phyloP scores from a whole-genome alignment of 2,797 vertebrate genomes.

The Heliangelus exortis region DNA sequence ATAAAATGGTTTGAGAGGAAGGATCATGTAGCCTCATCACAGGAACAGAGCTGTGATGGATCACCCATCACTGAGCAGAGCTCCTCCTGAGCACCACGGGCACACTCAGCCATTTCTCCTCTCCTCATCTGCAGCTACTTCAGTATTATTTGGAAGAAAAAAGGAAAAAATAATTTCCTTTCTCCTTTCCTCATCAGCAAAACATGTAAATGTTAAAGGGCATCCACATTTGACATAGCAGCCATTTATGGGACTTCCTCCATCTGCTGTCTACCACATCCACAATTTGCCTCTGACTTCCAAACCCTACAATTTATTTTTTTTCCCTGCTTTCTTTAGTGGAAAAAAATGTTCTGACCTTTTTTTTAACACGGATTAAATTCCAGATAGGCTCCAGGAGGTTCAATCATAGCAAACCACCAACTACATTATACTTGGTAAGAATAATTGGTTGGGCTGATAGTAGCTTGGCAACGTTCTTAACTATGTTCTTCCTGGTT shows the following conservation, averaged over 20 bases:
- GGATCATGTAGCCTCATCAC: accelerated
- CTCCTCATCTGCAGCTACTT: not conserved
- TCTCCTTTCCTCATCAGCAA: not conserved
- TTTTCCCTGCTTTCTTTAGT: not conserved
- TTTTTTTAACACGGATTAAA: conserved; percentile 8
- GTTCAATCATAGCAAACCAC: not conserved
- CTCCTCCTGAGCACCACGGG: not conserved
- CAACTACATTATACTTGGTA: not conserved
- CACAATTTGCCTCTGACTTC: not conserved
- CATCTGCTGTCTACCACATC: not conserved
- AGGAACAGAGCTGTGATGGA: not conserved
- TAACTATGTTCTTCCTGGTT: conserved; percentile 49
- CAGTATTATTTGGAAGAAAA: not conserved
- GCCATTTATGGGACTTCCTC: not conserved
- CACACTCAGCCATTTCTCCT: not conserved
- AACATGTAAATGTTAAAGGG: not conserved
- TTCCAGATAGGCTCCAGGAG: conserved; percentile 20
- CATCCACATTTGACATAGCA: not conserved
- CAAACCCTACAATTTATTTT: not conserved
- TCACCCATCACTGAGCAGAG: not conserved
- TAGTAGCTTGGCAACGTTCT: conserved; percentile 56
- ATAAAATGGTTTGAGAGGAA: not conserved
- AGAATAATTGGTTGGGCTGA: conserved; percentile 26
- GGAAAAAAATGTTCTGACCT: not conserved
- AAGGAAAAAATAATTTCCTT: not conserved